Evolutionary conservation across 2,113 vertebrate species (phyloP).

Genomic region (Speoplatyrhinus poulsoni): DNA sequence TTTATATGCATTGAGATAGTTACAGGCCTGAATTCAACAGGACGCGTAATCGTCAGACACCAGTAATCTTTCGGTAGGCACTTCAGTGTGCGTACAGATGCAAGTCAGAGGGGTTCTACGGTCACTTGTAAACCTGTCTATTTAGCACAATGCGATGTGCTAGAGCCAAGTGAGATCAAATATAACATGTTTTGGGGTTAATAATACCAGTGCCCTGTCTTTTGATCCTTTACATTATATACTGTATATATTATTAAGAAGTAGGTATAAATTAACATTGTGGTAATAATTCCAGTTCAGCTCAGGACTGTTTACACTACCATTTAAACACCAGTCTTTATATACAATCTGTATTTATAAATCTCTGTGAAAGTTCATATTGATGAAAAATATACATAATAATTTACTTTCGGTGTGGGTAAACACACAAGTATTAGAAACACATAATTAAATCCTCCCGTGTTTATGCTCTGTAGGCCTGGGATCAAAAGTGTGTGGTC

Average conservation of each 20-base stretch:
- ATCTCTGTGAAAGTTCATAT: too few relatives aligned
- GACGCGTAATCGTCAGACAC: conserved; percentile 23
- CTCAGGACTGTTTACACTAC: too few relatives aligned
- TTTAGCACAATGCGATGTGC: not conserved
- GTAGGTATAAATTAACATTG: too few relatives aligned
- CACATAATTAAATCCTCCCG: conserved; percentile 58
- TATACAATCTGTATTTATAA: too few relatives aligned
- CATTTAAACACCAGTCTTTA: too few relatives aligned
- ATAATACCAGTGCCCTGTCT: too few relatives aligned
- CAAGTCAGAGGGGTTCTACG: conserved; percentile 3
- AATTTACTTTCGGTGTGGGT: conserved; percentile 62
- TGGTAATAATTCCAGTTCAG: too few relatives aligned
- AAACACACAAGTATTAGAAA: conserved; percentile 57
- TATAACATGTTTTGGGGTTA: not conserved
- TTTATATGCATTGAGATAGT: not conserved
- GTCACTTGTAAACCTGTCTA: not conserved
- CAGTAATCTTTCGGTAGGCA: conserved; percentile 55
- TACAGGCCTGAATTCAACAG: not conserved
- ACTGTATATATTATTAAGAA: too few relatives aligned
- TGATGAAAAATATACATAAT: conserved; percentile 12
- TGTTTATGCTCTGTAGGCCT: conserved; percentile 64
- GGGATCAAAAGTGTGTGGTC: conserved; percentile 8
- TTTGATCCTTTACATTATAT: too few relatives aligned
- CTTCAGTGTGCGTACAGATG: conserved; percentile 53
- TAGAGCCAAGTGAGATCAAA: not conserved